Conservation (phyloP, 2,888 invertebrate genomes). For the Hesperia comma region DNA sequence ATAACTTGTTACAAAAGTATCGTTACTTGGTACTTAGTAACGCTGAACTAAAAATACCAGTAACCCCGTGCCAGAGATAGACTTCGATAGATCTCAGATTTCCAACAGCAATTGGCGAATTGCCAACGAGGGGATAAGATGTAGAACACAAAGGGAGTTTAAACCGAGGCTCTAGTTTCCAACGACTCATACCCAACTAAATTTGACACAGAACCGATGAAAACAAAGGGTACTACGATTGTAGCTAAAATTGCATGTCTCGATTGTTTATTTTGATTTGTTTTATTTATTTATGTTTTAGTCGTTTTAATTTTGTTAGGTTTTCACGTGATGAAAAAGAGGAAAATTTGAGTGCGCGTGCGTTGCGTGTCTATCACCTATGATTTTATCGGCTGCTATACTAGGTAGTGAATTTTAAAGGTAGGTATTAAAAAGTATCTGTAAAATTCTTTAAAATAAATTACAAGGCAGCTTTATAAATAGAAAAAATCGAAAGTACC, state of each 20-base stretch:
- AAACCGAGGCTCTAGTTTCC: conserved; percentile 29
- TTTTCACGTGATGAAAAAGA: too few species aligned
- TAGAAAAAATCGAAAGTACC: too few species aligned
- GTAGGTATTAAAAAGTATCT: too few species aligned
- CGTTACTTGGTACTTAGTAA: not conserved
- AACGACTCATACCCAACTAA: conserved; percentile 31
- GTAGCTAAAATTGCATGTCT: not conserved
- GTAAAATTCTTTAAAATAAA: too few species aligned
- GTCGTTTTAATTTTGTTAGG: too few species aligned
- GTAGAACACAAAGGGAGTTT: conserved; percentile 34
- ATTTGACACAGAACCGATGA: conserved; percentile 27
- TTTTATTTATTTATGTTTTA: too few species aligned
- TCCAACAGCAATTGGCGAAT: conserved; percentile 25
- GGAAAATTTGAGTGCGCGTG: too few species aligned
- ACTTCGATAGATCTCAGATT: conserved; percentile 26
- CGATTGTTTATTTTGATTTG: not conserved
- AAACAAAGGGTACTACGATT: conserved; percentile 20
- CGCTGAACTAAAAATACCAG: conserved; percentile 3
- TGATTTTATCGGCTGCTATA: too few species aligned
- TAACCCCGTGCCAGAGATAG: conserved; percentile 14
- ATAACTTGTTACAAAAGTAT: too few species aligned
- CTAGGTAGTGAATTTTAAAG: too few species aligned
- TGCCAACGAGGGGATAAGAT: conserved; percentile 29
- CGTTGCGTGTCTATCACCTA: too few species aligned
- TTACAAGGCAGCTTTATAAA: too few species aligned